Conservation (phyloP, 2,113 vertebrate genomes). For the Catharus bicknelli region DNA sequence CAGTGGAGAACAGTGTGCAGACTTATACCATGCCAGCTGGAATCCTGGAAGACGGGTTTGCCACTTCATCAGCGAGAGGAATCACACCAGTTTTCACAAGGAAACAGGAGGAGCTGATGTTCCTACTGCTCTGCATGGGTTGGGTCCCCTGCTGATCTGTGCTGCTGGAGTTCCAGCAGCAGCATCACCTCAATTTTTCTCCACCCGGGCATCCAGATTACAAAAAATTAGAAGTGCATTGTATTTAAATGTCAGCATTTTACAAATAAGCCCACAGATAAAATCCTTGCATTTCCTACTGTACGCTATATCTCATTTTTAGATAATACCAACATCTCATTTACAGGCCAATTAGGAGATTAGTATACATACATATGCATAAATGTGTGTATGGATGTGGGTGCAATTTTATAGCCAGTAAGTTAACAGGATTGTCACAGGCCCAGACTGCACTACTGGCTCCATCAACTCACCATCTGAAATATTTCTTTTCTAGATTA, state of each 20-base stretch:
- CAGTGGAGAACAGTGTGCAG: neutral
- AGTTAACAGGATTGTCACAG: neutral
- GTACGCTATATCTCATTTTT: neutral
- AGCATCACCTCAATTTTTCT: neutral
- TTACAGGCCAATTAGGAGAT: neutral
- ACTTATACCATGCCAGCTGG: neutral
- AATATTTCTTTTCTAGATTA: neutral
- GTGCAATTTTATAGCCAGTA: neutral
- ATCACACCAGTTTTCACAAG: conserved; percentile 4
- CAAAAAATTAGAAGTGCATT: neutral
- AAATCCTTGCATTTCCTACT: neutral
- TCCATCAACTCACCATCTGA: neutral
- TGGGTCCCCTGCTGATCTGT: neutral
- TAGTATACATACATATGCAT: neutral
- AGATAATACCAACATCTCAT: neutral
- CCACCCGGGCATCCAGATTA: neutral
- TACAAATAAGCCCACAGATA: neutral
- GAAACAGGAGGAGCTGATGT: neutral
- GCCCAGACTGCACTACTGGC: neutral
- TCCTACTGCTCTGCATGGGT: neutral
- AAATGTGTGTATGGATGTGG: neutral
- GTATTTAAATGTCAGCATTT: neutral
- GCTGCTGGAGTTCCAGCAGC: neutral
- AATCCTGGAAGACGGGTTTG: neutral
- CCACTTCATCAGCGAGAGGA: neutral